phyloP scores from a whole-genome alignment of 2,797 vertebrate species.

The Acanthis flammea region DNA sequence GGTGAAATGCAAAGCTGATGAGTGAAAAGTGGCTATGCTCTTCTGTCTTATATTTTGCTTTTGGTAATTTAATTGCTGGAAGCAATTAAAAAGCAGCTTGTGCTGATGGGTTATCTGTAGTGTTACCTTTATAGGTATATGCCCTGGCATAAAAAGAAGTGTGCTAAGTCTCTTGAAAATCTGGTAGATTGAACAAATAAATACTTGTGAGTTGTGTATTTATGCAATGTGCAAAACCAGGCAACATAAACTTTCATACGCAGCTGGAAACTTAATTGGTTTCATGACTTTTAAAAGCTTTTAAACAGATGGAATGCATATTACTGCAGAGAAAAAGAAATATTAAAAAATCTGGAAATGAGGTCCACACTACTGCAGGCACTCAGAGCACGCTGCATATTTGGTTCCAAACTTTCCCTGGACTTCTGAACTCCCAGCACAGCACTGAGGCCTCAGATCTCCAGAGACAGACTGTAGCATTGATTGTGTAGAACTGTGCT shows the following conservation, averaged over 20 bases:
- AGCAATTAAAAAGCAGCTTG: neutral
- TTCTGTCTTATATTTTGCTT: neutral
- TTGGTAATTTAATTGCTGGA: neutral
- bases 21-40: neutral
- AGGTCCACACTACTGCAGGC: accelerated
- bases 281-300: neutral
- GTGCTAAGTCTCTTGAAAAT: neutral
- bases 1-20: neutral
- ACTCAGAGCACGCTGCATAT: neutral
- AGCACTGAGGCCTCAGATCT: neutral
- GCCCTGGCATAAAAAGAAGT: neutral
- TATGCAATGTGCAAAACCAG: neutral
- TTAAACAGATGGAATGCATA: neutral
- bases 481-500: neutral
- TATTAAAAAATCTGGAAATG: neutral
- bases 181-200: neutral
- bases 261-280: neutral
- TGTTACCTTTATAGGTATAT: neutral
- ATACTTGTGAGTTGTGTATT: neutral
- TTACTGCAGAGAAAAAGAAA: neutral
- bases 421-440: neutral
- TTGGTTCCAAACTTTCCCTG: neutral
- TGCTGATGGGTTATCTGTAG: neutral
- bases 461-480: neutral
- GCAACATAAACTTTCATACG: neutral